Evolutionary conservation across 2,113 vertebrate genomes (phyloP), one percentile per base, ranked within the genome.

Genomic region (Megaceryle torquata): DNA sequence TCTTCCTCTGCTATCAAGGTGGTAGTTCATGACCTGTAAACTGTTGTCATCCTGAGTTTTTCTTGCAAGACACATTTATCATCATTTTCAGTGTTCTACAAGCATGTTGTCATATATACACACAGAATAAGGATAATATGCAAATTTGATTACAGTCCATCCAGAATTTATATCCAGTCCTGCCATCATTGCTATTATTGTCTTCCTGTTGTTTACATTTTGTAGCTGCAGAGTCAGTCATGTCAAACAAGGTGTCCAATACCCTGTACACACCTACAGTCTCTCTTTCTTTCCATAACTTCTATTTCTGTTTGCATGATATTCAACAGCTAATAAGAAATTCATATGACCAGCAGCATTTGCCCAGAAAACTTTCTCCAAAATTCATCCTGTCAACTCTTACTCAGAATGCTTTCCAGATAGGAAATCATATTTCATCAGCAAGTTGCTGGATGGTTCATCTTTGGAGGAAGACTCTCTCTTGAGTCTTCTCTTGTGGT

Each of bases 201-300:
- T 21, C 28, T 69, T 81, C 48, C 50, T 51, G 4, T 29, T 57
- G 17, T 41, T 78, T 21, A 31, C 10, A 5, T 68, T 78, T 41
- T 61, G 35, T 69, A 87, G 14, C 3, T 77, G 44, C 51, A 29
- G 29, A 31, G 33, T 61, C 50, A 72, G 0, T 37, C 41, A 14
- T 41, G 35, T 57, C 39, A 74, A 86, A 6, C 10, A 31, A 60
- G 18, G 16, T 16, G 13, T 56, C 29, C 61, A 84, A 1, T 46
- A 37, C 43, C 28, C 4, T 0, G 0, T 18, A 6, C 25, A 39
- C 3, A 64, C 39, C 69, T 20, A 9, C 31, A 87, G 1, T 33
- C 21, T 33, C 37, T 46, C 56, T 33, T 35, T 37, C 53, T 17
- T 46, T 21, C 50, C 50, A 5, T 29, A 31, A 56, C 68, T 84